Conservation (phyloP, 2,888 invertebrate species). For the Volucella inanis region DNA sequence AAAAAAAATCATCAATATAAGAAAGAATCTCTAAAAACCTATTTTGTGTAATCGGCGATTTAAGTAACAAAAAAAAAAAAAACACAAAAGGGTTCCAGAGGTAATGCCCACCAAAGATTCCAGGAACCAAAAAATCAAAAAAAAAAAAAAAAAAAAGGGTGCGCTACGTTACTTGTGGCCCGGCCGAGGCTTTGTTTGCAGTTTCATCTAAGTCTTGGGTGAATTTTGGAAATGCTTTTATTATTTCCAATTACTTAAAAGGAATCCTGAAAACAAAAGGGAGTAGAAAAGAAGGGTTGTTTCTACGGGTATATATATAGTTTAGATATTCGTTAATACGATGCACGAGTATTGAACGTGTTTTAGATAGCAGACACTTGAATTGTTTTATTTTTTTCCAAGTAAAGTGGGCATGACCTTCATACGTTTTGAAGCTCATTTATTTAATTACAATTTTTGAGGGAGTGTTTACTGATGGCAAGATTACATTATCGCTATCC, state of each 20-base stretch:
- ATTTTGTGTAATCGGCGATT: conserved; percentile 66
- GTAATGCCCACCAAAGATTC: conserved; percentile 61
- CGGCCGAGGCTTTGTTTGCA: conserved; percentile 55
- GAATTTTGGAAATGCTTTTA: conserved; percentile 67
- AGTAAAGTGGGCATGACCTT: no score
- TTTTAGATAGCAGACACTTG: no score
- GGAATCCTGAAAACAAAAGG: conserved; percentile 61
- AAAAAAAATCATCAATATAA: conserved; percentile 33
- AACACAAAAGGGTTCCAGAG: conserved; percentile 62
- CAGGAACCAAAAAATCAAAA: conserved; percentile 19
- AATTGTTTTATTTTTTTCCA: no score
- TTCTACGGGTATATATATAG: no score
- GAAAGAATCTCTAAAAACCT: conserved; percentile 61
- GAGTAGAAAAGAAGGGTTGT: neutral
- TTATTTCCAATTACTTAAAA: conserved; percentile 72
- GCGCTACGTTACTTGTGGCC: conserved; percentile 16
- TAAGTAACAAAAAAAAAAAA: conserved; percentile 30
- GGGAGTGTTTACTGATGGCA: no score
- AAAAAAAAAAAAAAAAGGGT: conserved; percentile 11
- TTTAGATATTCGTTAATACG: no score
- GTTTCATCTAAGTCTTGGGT: conserved; percentile 61
- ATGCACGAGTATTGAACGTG: no score
- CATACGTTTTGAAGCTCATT: no score
- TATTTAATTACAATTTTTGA: no score
- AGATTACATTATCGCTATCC: no score